phyloP scores from a whole-genome alignment of 2,888 invertebrate genomes.

The Aspidiotus destructor region DNA sequence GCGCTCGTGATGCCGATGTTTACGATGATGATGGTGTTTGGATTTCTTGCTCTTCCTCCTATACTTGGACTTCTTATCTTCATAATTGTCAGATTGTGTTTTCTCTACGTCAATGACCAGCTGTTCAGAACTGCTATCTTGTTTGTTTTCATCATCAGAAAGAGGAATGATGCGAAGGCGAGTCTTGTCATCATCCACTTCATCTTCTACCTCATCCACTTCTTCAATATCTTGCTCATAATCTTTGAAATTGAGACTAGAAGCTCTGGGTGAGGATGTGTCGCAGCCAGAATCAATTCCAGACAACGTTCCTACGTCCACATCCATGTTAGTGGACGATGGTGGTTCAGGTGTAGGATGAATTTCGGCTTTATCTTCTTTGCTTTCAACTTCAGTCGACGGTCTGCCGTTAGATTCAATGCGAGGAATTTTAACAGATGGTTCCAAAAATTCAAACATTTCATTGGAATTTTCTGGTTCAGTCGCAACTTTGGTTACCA shows the following conservation, averaged over 20 bases:
- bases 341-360: not conserved
- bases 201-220: conserved; percentile 35
- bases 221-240: conserved; percentile 36
- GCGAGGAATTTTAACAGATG: conserved; percentile 14
- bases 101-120: conserved; percentile 33
- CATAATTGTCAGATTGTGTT: conserved; percentile 31
- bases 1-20: conserved; percentile 38
- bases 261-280: not conserved
- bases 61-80: conserved; percentile 34
- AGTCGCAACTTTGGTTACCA: not conserved
- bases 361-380: conserved; percentile 14
- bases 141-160: conserved; percentile 35
- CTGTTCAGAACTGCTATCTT: conserved; percentile 34
- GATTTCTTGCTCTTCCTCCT: conserved; percentile 38
- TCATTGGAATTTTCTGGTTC: not conserved
- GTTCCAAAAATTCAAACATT: not conserved
- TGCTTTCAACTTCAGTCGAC: not conserved
- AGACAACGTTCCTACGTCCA: not conserved
- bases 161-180: conserved; percentile 33
- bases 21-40: conserved; percentile 36
- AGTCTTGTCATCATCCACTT: conserved; percentile 33
- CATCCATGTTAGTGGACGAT: not conserved
- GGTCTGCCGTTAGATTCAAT: not conserved
- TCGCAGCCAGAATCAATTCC: conserved; percentile 20
- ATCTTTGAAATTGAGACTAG: conserved; percentile 23